A percentile compares a stretch with the other conserved stretches of the same genome.
phyloP scores from a whole-genome alignment of 2,888 invertebrate species.

The Drosophila vallismaia region DNA sequence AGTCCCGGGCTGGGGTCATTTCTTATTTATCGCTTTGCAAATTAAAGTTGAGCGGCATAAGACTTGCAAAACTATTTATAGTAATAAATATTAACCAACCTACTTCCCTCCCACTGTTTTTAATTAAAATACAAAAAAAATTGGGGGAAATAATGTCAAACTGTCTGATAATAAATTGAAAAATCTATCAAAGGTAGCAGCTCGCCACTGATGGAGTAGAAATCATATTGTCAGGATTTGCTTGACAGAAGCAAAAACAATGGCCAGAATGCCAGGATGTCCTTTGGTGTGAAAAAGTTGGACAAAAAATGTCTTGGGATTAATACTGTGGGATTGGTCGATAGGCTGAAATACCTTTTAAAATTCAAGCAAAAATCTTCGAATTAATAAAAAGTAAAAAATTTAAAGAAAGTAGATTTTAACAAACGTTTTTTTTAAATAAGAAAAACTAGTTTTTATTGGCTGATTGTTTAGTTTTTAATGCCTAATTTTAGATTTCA shows the following conservation, averaged over 20 bases:
- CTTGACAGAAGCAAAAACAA: slow-evolving; percentile 22
- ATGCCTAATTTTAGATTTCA: too few relatives aligned
- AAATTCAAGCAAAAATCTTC: too few relatives aligned
- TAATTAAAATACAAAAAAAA: slow-evolving; percentile 54
- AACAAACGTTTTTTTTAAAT: too few relatives aligned
- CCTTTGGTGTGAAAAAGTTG: slow-evolving; percentile 13
- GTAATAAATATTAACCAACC: slow-evolving; percentile 62
- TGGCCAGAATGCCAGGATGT: slow-evolving; percentile 11
- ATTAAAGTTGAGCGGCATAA: slow-evolving; percentile 72
- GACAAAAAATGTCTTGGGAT: slow-evolving; percentile 3
- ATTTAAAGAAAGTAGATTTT: neutral
- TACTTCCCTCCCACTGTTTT: slow-evolving; percentile 19
- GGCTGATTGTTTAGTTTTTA: too few relatives aligned
- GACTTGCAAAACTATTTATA: slow-evolving; percentile 67
- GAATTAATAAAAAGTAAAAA: too few relatives aligned
- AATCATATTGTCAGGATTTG: slow-evolving; percentile 50
- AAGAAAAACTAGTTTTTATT: too few relatives aligned
- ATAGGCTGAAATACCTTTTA: too few relatives aligned
- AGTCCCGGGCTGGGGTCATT: slow-evolving; percentile 42
- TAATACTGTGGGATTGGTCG: slow-evolving; percentile 8
- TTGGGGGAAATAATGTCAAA: slow-evolving; percentile 2
- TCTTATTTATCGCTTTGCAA: slow-evolving; percentile 79
- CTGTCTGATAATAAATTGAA: slow-evolving; percentile 49
- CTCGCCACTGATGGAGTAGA: slow-evolving; percentile 31
- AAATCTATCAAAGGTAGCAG: slow-evolving; percentile 39